Base-by-base conservation (phyloP, 2,888 invertebrate species). In the Drosophila imparisetae region DNA sequence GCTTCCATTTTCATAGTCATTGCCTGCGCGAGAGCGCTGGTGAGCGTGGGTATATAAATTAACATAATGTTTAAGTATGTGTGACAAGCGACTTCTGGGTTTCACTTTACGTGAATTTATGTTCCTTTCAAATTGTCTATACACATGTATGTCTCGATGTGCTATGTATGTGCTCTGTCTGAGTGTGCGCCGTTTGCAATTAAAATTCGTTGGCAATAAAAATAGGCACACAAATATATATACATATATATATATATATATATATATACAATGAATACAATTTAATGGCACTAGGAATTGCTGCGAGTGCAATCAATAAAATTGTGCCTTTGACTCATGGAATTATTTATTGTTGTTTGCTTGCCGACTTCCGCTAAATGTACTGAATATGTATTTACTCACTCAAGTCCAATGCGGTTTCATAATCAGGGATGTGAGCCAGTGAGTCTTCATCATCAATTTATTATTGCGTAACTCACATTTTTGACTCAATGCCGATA, bases 21-120 rank as follows among this genome's bases (percentile, higher is more conserved):
- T 68, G 78, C 67, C 61, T 61, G 71, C 66, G 49, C 58, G 36
- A 68, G 58, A 75, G 53, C 32, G 53, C 34, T 32, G 30, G 38
- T 65, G 36, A 29, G 59, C 66, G 66, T 72, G 66, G 53, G 67
- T 71, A 86, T 78, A 87, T 87, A 87, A 90, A 87, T 87, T 87
- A 89, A 86, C 90, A 90, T 87, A 83, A 89, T 90, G 90, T 79
- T 76, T 90, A 86, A 90, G 86, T 90, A 82, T 82, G 89, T 87
- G 90, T 89, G 90, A 87, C 87, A 90, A 78, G 90, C 80, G 90
- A 89, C 87, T 87, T 89, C 86, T 83, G 86, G 78, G 84, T 89
- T 87, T 78, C 84, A 81, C 78, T 87, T 86, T 70, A 75, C 78
- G 78, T 78, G 67, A 89, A 90, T 90, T 90, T 90, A 87, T 87